Base-by-base conservation (phyloP, 1,140 invertebrate genomes). In the Archivesica marissinica region DNA sequence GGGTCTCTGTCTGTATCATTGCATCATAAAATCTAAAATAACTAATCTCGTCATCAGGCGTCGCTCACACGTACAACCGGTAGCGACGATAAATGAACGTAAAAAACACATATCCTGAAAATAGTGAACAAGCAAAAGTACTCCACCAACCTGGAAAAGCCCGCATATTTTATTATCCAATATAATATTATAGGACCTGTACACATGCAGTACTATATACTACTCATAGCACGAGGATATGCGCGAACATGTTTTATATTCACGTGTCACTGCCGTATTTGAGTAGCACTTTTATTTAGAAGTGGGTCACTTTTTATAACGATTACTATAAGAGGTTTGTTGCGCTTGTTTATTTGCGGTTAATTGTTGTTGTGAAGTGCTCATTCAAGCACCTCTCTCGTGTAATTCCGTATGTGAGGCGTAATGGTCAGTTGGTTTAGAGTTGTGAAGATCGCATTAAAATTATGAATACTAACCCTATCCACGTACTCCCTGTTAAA, bases 131-230 rank as follows among this genome's bases (percentile, higher is more conserved):
- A 59, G 33, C 54, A 30, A 35, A 28, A 38, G 11, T 38, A n/a
- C 39, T 7, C 9, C 28, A 72, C 68, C 30, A 50, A 72, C 68
- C 68, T 72, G 68, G 68, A 50, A 72, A 33, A 13, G 68, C 68
- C 28, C 68, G 20, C 68, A 72, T 72, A 13, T 47, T 25, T 35
- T 23, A 9, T 35, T 64, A 64, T 64, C 39, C 64, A 44, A 72
- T 25, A 25, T 47, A 23, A 35, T 4, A n/a, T 4, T 17, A 11
- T 7, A 52, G 6, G 3, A 4, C 17, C 17, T 7, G 23, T 23
- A 7, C 17, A 7, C 50, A 11, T 4, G 17, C 17, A 35, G 59
- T 35, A 35, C 2, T 2, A 28, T 33, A 2, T 35, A 35, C 59
- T 35, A 64, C 15, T 17, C 11, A 25, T 28, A 25, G n/a, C 1